These are phyloP conservation scores for Pseudopodoces humilis DNA, from an alignment of 2,113 vertebrate genomes.

Conservation along the genomic window DNA sequence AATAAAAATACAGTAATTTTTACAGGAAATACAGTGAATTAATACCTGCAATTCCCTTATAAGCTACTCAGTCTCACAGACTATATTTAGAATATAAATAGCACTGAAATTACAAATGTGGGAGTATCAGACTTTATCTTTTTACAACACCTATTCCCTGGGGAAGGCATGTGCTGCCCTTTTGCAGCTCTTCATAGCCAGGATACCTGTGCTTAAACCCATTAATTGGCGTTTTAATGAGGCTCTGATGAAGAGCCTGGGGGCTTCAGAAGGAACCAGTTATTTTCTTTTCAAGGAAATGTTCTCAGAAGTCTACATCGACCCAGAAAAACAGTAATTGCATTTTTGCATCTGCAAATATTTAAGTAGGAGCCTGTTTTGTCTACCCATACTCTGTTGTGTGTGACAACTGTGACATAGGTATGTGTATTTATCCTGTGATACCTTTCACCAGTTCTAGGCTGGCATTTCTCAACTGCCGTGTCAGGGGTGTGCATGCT, in stretches of 20 bases:
- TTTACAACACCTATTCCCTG: background rate
- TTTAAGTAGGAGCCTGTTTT: background rate
- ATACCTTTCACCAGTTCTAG: background rate
- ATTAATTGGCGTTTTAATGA: background rate
- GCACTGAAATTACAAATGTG: background rate
- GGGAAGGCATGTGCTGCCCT: background rate
- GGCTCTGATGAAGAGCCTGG: background rate
- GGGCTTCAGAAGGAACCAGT: background rate
- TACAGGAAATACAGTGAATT: background rate
- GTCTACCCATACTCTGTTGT: background rate
- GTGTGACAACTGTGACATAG: background rate
- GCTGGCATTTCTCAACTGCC: background rate
- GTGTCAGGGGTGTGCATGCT: accelerated
- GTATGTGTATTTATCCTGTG: background rate
- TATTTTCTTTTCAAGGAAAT: background rate
- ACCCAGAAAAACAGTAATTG: background rate
- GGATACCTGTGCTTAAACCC: background rate
- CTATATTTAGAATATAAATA: background rate
- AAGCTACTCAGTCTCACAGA: background rate
- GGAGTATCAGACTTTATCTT: background rate
- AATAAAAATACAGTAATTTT: background rate
- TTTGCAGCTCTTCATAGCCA: background rate
- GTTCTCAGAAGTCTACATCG: background rate
- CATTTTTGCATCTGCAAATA: background rate
- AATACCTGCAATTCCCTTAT: background rate